Conservation (phyloP, 2,113 vertebrate genomes). For the Eubucco bourcierii region DNA sequence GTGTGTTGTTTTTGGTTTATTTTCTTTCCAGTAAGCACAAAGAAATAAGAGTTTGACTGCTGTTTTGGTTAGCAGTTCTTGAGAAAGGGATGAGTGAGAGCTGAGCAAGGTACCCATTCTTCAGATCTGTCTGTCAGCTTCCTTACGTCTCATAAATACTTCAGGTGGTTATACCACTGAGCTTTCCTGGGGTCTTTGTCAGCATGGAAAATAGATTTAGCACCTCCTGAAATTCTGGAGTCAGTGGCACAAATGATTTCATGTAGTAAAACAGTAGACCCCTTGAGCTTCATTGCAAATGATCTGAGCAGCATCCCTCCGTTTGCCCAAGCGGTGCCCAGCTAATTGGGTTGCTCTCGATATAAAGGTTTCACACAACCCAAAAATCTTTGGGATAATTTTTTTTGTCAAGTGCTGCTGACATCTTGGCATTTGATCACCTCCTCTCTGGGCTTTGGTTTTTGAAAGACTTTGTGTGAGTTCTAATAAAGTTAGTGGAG, state of each 20-base stretch:
- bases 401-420: neutral
- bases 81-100: neutral
- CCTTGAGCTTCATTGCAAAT: neutral
- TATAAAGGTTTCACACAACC: neutral
- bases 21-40: neutral
- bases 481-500: neutral
- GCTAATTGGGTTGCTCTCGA: neutral
- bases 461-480: neutral
- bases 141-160: neutral
- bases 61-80: neutral
- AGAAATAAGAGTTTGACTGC: neutral
- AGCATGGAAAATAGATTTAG: neutral
- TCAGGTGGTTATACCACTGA: neutral
- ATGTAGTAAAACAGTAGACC: neutral
- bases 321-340: neutral
- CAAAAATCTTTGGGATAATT: neutral
- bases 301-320: neutral
- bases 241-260: neutral
- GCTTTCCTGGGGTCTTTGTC: conserved; percentile 3
- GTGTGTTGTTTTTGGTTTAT: neutral
- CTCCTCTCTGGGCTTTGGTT: neutral
- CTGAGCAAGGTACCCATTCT: neutral
- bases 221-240: neutral
- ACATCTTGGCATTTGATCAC: neutral
- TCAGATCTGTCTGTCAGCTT: neutral